A percentile compares a stretch with the other conserved stretches of the same genome.
Conservation (phyloP, 2,797 vertebrate species). For the Sebastes diaconus region DNA sequence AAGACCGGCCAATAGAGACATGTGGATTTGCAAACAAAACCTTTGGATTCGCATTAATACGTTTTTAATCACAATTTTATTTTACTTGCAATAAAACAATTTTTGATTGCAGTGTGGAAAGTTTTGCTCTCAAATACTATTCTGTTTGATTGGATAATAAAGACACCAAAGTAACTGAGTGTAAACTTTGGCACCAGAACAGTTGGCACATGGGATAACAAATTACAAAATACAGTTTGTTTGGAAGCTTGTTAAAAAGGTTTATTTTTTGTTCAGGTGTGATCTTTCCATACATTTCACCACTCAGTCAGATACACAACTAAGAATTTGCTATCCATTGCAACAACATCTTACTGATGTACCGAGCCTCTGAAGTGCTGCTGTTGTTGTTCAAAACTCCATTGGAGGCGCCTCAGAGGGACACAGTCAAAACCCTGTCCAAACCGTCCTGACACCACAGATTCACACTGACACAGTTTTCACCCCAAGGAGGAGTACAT, state of each 20-base stretch:
- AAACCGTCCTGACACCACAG: background rate
- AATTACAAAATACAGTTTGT: background rate
- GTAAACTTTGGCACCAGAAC: background rate
- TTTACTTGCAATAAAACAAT: background rate
- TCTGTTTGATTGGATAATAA: background rate
- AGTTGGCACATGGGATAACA: background rate
- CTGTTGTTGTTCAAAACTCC: background rate
- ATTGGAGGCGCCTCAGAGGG: too few relatives aligned
- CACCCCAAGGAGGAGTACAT: background rate
- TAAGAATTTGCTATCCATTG: background rate
- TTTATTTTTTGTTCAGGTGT: background rate
- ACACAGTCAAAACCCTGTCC: background rate
- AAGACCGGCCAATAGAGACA: accelerated
- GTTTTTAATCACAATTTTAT: background rate
- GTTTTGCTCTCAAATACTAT: background rate
- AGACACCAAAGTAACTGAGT: background rate
- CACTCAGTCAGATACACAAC: background rate
- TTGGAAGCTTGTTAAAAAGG: background rate
- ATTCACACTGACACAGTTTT: background rate
- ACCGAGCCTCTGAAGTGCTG: background rate
- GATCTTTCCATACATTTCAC: background rate
- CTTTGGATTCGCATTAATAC: background rate
- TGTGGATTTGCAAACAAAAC: background rate
- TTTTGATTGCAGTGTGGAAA: background rate
- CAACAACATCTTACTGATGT: background rate